Evolutionary conservation across 2,888 invertebrate species (phyloP), one percentile per base, ranked within the genome.

Genomic region (Chymomyza caudatula): DNA sequence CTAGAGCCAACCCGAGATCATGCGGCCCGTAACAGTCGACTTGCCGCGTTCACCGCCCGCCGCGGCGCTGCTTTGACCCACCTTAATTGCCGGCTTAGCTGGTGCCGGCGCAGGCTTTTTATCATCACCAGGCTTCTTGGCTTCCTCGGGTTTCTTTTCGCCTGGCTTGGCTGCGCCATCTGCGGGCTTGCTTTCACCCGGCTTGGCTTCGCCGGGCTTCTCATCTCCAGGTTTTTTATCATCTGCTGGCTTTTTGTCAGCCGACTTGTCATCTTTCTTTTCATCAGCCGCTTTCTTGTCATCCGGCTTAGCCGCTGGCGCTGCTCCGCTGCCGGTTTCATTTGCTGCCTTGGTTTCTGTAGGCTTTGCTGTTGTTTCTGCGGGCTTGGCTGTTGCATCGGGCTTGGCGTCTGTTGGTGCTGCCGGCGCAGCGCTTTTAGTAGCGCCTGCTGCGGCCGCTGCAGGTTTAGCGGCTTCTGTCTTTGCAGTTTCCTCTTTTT

Each of bases 1-100:
- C 91, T 92, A 95, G 61, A 95, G 92, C 95, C 95, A 95, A 1
- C 95, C 95, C 15, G 94, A 93, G 68, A 94, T 93, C 71, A 94
- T 92, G 90, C 93, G 93, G 0, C 95, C 95, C 0, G 95, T 94
- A 0, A 94, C 93, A 84, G 93, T 94, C 2, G 95, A 95, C 86
- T 93, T 94, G 11, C 95, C 95, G 65, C 92, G 93, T 63, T 92
- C 93, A 37, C 92, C 91, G 52, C 91, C 90, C 0, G 91, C 89
- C 4, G 91, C 89, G 13, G 90, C 90, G 49, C 90, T 87, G 47
- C 91, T 89, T 66, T 88, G 92, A 70, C 78, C 91, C 59, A 89
- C 89, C 63, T 88, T 89, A 8, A 88, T 88, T 6, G 82, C 87
- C 13, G 92, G 80, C 13, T 87, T 88, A 2, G 88, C 74, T 8